Conservation (phyloP, 2,888 invertebrate species). For the Epinotia ramella region DNA sequence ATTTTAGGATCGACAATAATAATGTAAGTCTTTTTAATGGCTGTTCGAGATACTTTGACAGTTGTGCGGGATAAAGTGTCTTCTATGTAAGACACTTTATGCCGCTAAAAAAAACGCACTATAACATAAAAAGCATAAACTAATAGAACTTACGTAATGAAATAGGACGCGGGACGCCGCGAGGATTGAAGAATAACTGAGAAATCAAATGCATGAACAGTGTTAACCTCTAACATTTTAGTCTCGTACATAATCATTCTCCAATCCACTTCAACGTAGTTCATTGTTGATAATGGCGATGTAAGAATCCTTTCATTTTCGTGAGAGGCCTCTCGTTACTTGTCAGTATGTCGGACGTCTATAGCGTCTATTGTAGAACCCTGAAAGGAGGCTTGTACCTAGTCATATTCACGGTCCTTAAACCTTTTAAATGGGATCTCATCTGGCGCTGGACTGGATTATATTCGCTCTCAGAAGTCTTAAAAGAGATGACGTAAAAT, state of each 20-base stretch:
- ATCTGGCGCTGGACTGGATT: conserved; percentile 24
- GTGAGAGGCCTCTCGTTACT: conserved; percentile 23
- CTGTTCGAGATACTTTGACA: no score
- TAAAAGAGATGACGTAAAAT: conserved; percentile 13
- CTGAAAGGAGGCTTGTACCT: conserved; percentile 36
- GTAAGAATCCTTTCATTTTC: conserved; percentile 37
- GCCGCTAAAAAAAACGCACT: no score
- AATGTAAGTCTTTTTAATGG: no score
- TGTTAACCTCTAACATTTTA: not conserved
- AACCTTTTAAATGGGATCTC: conserved; percentile 38
- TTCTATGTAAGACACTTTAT: no score
- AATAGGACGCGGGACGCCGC: no score
- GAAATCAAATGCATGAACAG: not conserved
- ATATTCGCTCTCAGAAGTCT: not conserved
- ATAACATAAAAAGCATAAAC: not conserved
- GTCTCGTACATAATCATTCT: conserved; percentile 14
- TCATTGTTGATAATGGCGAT: conserved; percentile 29
- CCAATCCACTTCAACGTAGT: conserved; percentile 11
- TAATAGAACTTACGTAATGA: not conserved
- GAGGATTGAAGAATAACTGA: no score
- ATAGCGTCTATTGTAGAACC: conserved; percentile 34
- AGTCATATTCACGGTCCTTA: conserved; percentile 29
- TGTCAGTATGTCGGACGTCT: conserved; percentile 3
- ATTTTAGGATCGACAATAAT: no score
- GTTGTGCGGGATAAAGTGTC: no score